phyloP scores from a whole-genome alignment of 2,888 invertebrate genomes.

The Drosophila basisetae region DNA sequence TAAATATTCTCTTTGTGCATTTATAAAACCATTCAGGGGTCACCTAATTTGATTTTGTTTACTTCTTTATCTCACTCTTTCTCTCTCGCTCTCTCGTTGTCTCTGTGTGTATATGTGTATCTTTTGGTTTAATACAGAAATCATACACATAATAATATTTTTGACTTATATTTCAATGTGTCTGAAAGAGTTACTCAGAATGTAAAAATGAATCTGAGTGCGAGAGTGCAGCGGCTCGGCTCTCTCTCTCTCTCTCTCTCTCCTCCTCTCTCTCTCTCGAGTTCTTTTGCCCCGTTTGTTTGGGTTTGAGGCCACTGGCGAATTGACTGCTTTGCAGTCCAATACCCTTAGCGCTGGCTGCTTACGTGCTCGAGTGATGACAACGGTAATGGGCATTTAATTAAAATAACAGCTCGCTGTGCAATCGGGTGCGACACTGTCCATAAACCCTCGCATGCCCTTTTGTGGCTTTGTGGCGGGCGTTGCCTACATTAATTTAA shows the following conservation, averaged over 20 bases:
- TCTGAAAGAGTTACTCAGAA: constrained; percentile 19
- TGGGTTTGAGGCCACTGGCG: constrained; percentile 65
- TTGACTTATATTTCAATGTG: constrained; percentile 30
- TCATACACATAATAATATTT: neutral
- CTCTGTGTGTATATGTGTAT: constrained; percentile 12
- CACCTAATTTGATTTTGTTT: constrained; percentile 36
- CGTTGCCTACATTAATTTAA: constrained; percentile 42
- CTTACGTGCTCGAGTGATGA: constrained; percentile 35
- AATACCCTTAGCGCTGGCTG: neutral
- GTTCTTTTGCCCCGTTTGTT: constrained; percentile 56
- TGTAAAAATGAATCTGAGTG: constrained; percentile 10
- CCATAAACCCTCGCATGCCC: constrained; percentile 6
- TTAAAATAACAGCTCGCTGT: constrained; percentile 53
- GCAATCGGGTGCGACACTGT: constrained; percentile 6
- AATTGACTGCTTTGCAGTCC: constrained; percentile 40
- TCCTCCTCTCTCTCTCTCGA: neutral
- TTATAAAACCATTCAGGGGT: constrained; percentile 19
- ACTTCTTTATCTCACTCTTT: constrained; percentile 6
- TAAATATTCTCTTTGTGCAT: constrained; percentile 24
- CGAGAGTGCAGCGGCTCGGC: neutral
- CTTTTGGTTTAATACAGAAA: constrained; percentile 39
- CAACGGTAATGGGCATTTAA: constrained; percentile 65
- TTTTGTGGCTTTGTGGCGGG: constrained; percentile 24
- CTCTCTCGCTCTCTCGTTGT: neutral
- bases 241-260: neutral